Base-by-base conservation (phyloP, 1,140 invertebrate species). In the Periplaneta americana region DNA sequence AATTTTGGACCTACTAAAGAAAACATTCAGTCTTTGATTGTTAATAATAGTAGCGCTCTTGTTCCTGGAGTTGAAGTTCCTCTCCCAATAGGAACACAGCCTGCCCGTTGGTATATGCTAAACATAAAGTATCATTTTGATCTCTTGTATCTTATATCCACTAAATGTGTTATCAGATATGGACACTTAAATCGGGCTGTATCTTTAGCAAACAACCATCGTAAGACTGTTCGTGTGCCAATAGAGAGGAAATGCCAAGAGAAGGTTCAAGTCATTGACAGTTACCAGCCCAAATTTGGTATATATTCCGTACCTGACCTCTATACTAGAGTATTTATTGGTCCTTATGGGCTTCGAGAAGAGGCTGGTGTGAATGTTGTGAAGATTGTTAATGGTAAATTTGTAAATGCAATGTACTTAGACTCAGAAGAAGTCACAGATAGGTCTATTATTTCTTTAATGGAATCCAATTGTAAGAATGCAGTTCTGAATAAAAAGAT, bases 221-320 rank as follows among this genome's bases (percentile, higher is more conserved):
- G 34, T 34, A 78, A 78, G 37, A 78, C 34, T 78, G 76, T 78
- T 18, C 76, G 76, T 78, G n/a, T 78, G 37, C 76, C 76, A n/a
- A 34, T 78, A 0, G 22, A 66, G 48, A 66, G 28, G 22, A n/a
- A 8, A 11, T n/a, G 8, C 13, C 10, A 5, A 66, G 48, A 66
- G 6, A n/a, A 66, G 11, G 9, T n/a, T 4, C 48, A 66, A 28
- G 11, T 4, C 28, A 9, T n/a, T 66, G 22, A 11, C 10, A 11
- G 22, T 66, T 8, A 22, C 28, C 48, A 66, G 11, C 48, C 48
- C 6, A 66, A 66, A n/a, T 66, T 66, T 66, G 48, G 48, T 66
- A n/a, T 66, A n/a, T 66, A 66, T 66, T n/a, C 48, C 28, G 48
- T 66, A n/a, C 48, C 48, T n/a, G 28, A 66, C 48, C 48, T 66